phyloP scores from a whole-genome alignment of 2,888 invertebrate species.

The Microctonus aethiopoides region DNA sequence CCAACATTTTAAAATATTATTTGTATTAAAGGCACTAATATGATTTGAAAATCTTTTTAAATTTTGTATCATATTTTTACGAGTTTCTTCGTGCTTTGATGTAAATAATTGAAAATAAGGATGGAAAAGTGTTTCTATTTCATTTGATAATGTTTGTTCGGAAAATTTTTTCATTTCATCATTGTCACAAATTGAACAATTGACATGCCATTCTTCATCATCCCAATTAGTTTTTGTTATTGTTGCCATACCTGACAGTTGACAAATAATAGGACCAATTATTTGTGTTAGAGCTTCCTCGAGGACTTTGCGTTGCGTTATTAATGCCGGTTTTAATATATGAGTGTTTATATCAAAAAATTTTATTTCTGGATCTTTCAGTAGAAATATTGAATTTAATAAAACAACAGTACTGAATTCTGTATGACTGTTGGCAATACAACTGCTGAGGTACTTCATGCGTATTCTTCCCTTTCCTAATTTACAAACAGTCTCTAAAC shows the following conservation, averaged over 20 bases:
- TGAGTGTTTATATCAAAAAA: slow-evolving; percentile 51
- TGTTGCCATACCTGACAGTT: slow-evolving; percentile 51
- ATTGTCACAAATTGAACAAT: slow-evolving; percentile 36
- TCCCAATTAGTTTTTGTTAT: slow-evolving; percentile 43
- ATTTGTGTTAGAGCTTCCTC: slow-evolving; percentile 51
- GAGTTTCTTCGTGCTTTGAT: slow-evolving; percentile 53
- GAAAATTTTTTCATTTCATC: slow-evolving; percentile 28
- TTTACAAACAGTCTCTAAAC: slow-evolving; percentile 46
- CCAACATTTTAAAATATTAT: slow-evolving; percentile 63
- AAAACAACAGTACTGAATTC: slow-evolving; percentile 53
- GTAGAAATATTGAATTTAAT: slow-evolving; percentile 45
- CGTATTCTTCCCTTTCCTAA: slow-evolving; percentile 50
- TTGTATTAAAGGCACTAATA: slow-evolving; percentile 62
- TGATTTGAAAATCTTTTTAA: slow-evolving; percentile 67
- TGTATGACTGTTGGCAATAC: slow-evolving; percentile 46
- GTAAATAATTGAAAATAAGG: slow-evolving; percentile 53
- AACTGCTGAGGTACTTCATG: slow-evolving; percentile 51
- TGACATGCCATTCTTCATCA: slow-evolving; percentile 31
- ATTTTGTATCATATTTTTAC: slow-evolving; percentile 59
- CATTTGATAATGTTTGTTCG: slow-evolving; percentile 38
- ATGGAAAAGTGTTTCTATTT: slow-evolving; percentile 52
- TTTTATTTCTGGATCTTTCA: slow-evolving; percentile 43
- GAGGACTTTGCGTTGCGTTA: slow-evolving; percentile 45
- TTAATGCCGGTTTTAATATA: slow-evolving; percentile 54
- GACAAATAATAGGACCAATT: slow-evolving; percentile 57